Evolutionary conservation across 1,140 invertebrate species (phyloP).

Genomic region (Venturia canescens): DNA sequence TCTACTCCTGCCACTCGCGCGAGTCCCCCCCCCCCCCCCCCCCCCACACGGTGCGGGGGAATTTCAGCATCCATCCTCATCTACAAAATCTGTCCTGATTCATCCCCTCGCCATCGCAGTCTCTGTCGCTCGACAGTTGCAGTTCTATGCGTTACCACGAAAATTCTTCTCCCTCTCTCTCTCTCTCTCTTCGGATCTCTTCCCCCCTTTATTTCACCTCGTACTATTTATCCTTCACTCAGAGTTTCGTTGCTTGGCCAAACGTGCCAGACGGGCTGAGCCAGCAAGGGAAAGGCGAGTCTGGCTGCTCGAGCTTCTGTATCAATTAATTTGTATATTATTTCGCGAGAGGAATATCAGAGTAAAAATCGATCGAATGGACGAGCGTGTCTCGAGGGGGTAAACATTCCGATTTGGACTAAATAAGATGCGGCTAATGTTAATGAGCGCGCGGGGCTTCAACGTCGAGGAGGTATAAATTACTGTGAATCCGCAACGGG

Average conservation of each 20-base stretch:
- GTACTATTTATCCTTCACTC: slow-evolving; percentile 6
- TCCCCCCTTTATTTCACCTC: not conserved
- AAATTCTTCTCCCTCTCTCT: not conserved
- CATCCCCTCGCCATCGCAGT: not conserved
- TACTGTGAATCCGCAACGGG: not conserved
- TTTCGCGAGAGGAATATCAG: no score
- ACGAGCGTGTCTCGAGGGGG: no score
- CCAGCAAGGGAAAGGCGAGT: not conserved
- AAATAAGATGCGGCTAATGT: not conserved
- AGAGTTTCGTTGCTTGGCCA: slow-evolving; percentile 2
- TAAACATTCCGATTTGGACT: not conserved
- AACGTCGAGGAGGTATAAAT: not conserved
- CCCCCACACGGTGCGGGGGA: not conserved
- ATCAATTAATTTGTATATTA: not conserved
- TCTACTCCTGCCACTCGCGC: slow-evolving; percentile 39
- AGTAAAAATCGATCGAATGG: no score
- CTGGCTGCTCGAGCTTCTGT: not conserved
- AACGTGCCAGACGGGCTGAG: not conserved
- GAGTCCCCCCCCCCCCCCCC: slow-evolving; percentile 33
- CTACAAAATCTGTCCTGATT: slow-evolving; percentile 2
- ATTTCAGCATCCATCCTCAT: not conserved
- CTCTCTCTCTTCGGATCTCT: not conserved
- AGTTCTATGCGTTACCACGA: not conserved
- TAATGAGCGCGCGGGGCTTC: not conserved
- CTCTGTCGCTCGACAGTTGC: not conserved